These are phyloP conservation scores for Lycaena phlaeas DNA, from an alignment of 2,888 invertebrate species.

Conservation along the genomic window DNA sequence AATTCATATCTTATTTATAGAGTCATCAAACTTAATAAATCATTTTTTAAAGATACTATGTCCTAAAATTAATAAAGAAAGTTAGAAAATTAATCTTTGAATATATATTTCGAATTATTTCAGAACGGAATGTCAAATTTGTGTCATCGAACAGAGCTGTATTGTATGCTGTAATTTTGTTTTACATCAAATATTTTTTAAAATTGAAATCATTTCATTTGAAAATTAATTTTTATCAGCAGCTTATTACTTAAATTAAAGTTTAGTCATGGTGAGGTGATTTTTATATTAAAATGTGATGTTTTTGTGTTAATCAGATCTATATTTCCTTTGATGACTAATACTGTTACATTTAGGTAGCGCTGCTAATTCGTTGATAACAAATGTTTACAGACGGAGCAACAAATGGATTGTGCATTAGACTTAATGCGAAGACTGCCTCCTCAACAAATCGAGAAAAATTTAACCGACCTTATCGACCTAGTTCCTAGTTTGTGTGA, in stretches of 20 bases:
- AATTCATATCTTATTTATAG: too few relatives aligned
- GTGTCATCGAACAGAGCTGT: conserved; percentile 6
- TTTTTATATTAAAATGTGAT: background rate
- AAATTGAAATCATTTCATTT: conserved; percentile 10
- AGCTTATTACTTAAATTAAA: conserved; percentile 13
- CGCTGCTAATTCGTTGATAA: too few relatives aligned
- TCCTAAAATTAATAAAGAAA: too few relatives aligned
- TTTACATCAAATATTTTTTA: conserved; percentile 10
- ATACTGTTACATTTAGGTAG: conserved; percentile 37
- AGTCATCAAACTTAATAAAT: too few relatives aligned
- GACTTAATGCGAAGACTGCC: conserved; percentile 99
- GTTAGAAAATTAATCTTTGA: too few relatives aligned
- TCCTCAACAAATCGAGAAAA: conserved; percentile 99
- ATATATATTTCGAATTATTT: too few relatives aligned
- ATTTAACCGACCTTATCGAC: conserved; percentile 97
- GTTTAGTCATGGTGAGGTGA: conserved; percentile 24
- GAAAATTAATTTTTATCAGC: conserved; percentile 8
- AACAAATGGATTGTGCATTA: conserved; percentile 98
- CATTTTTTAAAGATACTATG: too few relatives aligned
- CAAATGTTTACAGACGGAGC: conserved; percentile 81
- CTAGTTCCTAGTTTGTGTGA: conserved; percentile 96
- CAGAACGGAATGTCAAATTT: conserved; percentile 7
- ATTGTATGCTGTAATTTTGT: conserved; percentile 7
- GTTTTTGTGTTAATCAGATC: conserved; percentile 9
- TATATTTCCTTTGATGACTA: conserved; percentile 63